Base-by-base conservation (phyloP, 2,797 vertebrate species). In the Philypnodon macrostomus region DNA sequence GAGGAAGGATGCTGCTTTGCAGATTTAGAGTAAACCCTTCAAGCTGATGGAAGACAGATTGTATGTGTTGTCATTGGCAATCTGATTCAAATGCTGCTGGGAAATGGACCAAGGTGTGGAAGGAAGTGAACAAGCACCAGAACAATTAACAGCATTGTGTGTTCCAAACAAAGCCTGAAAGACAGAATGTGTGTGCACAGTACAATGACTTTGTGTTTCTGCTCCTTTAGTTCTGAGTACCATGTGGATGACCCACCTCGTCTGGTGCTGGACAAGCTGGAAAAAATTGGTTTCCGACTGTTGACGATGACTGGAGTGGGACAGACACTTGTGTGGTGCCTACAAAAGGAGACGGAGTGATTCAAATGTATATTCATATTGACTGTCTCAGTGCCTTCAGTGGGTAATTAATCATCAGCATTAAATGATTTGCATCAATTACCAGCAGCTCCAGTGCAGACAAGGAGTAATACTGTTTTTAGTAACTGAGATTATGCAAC, bases 291-390 rank as follows among this genome's bases (percentile, higher is more conserved):
- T 44, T 99, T 91, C 87, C 92, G 87, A 0, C 89, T 98, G 62
- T 48, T 94, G 71, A 85, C 91, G 60, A 98, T 99, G 96, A 98
- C 96, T 0, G 96, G 95, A 0, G 92, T 98, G 70, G 95, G 96
- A 19, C 96, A 98, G 90, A 98, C 95, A 0, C 69, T 99, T 78
- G 96, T 99, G 68, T 99, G 96, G 96, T 98, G 96, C 77, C 92
- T 99, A 33, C 92, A 97, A 78, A 97, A 91, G 83, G 91, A 94
- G 35, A 44, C 4, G 0, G 59, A 40, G 50, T 84, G 63, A 85
- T 6, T 4, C 5, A 5, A 29, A 27, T 26, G 2, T 35, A 35
- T 7, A 35, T 34, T 2, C n/a, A n/a, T 33, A 4, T 47, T 14
- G 14, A 16, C 12, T 1, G 11, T 51, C 2, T 12, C 38, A 24